These are phyloP conservation scores for Phalacrocorax aristotelis DNA, from an alignment of 2,113 vertebrate genomes.

Conservation along the genomic window DNA sequence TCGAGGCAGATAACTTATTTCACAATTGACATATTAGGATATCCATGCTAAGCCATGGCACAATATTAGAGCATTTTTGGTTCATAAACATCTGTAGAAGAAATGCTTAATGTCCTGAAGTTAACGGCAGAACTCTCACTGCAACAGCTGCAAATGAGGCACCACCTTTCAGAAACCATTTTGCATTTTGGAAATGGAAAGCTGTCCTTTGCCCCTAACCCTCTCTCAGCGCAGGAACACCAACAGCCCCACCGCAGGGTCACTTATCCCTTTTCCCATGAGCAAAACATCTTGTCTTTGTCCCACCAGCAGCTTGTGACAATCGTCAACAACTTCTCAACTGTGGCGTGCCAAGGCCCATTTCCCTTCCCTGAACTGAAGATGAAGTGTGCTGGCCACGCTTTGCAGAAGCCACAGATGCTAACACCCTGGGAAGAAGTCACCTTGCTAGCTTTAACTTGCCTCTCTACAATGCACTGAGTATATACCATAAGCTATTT, in stretches of 20 bases:
- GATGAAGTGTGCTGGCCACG: neutral
- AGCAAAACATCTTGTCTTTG: neutral
- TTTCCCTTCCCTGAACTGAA: neutral
- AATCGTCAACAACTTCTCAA: neutral
- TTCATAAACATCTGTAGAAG: neutral
- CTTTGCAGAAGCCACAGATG: neutral
- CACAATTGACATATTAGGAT: neutral
- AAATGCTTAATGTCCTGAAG: neutral
- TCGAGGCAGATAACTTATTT: neutral
- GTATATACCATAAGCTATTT: neutral
- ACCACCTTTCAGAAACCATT: neutral
- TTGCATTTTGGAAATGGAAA: neutral
- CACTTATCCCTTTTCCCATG: neutral
- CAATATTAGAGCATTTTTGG: neutral
- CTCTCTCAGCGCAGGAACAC: neutral
- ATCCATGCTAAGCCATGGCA: neutral
- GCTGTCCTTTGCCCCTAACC: neutral
- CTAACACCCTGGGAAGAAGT: neutral
- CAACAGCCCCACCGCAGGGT: accelerated
- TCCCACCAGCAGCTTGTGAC: neutral
- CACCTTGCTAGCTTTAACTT: neutral
- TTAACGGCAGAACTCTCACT: neutral
- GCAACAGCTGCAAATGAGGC: neutral
- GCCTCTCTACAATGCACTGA: neutral
- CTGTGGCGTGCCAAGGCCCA: neutral